Evolutionary conservation across 2,113 vertebrate genomes (phyloP), one percentile per base, ranked within the genome.

Genomic region (Erpornis zantholeuca): DNA sequence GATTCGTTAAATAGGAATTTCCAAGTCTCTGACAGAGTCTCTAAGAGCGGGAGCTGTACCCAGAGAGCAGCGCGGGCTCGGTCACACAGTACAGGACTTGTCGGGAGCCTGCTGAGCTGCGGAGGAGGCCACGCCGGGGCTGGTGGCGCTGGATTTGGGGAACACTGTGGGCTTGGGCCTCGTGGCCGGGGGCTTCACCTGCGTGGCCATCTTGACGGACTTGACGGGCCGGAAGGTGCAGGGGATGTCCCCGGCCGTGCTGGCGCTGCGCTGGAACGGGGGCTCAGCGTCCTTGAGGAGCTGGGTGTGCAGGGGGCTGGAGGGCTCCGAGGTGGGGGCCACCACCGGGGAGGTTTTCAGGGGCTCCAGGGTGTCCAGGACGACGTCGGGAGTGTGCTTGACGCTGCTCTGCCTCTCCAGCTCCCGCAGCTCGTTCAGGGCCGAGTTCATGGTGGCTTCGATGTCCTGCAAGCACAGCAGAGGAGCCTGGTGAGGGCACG

Each of bases 351-450:
- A 98, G 0, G 98, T 98, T 94, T 99, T 99, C 89, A 99, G 97
- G 69, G 99, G 99, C 97, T 99, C 99, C 98, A 99, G 97, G 16
- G 99, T 99, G 98, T 99, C 99, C 19, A 99, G 98, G 47, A 99
- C 99, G 65, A 99, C 99, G 5, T 99, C 99, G 0, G 99, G 99
- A 2, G 99, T 82, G 94, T 99, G 99, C 92, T 99, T 99, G 8
- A 98, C 98, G 16, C 95, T 98, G 98, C 99, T 99, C 96, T 99
- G 99, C 78, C 99, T 94, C 82, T 99, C 99, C 53, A 99, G 96
- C 96, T 99, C 99, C 73, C 98, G 98, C 82, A 99, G 98, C 97
- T 99, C 99, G 5, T 98, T 99, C 89, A 99, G 97, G 18, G 99
- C 98, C 4, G 99, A 99, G 98, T 98, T 99, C 99, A 99, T 99